Base-by-base conservation (phyloP, 2,113 vertebrate genomes). In the Lutjanus erythropterus region DNA sequence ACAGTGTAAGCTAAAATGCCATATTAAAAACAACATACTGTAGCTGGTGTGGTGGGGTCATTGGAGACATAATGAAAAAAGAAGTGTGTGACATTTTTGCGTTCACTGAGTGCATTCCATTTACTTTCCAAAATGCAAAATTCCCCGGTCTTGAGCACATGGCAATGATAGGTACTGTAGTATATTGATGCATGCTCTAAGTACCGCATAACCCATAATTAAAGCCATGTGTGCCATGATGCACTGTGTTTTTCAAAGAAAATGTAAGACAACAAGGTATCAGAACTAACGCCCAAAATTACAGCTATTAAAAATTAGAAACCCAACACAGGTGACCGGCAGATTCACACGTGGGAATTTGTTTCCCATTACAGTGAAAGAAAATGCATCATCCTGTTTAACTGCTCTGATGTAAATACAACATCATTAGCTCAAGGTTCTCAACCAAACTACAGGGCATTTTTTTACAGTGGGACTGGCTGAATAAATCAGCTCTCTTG, bases 401-500 rank as follows among this genome's bases (percentile, higher is more conserved):
- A 79, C 44, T 75, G 64, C 37, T 80, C 52, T 25, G 55, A 49
- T 55, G 42, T 71, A n/a, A 74, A 64, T 71, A 84, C 56, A 83
- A 29, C 75, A 85, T 90, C 75, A 88, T 91, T 88, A 90, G 64
- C 72, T 71, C 64, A 39, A 52, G 39, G 25, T 81, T 85, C 67
- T 67, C 65, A 61, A 73, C 41, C 44, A 89, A 88, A 89, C 83
- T 87, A 68, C 83, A 86, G 84, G 82, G 60, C 71, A 59, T 85
- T 84, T 35, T n/a, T 89, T 88, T 91, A 89, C 90, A 85, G 90
- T 87, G 76, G 68, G 74, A 78, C 64, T 16, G 62, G 75, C 56
- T 71, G 79, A 89, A 90, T 92, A 89, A 93, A 90, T 88, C 87
- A 89, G 69, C 84, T 81, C 84, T 86, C 83, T 73, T 67, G 77